Percentiles rank a stretch among this genome's conserved stretches.
These are phyloP conservation scores for Cydia pomonella DNA, from an alignment of 1,140 invertebrate species.

Conservation along the genomic window DNA sequence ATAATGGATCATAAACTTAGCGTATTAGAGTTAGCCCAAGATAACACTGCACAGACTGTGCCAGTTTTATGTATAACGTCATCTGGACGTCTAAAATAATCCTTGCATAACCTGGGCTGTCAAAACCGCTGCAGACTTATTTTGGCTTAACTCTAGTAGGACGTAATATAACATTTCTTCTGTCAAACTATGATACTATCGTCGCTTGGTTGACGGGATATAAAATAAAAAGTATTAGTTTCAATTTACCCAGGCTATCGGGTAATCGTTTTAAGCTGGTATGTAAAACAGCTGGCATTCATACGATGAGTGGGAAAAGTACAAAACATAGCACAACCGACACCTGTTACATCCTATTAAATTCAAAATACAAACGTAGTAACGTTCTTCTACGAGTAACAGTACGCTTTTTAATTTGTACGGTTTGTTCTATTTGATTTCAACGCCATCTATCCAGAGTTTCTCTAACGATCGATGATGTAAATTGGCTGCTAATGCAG, in stretches of 20 bases:
- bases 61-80: no score
- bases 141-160: no score
- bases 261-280: constrained; percentile 19
- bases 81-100: no score
- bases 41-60: no score
- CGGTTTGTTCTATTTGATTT: background rate
- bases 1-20: no score
- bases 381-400: background rate
- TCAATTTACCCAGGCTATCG: background rate
- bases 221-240: background rate
- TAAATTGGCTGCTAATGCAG: background rate
- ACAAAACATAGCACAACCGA: background rate
- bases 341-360: constrained; percentile 10
- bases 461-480: background rate
- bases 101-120: no score
- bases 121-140: no score
- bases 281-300: constrained; percentile 24
- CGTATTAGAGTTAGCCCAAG: no score
- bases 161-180: no score
- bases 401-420: background rate
- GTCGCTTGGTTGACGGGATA: background rate
- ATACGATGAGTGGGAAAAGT: constrained; percentile 24
- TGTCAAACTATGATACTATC: no score
- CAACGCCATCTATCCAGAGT: constrained; percentile 4
- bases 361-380: background rate